A percentile compares a stretch with the other conserved stretches of the same genome.
Evolutionary conservation across 2,888 invertebrate genomes (phyloP).

Genomic region (Troides helena): DNA sequence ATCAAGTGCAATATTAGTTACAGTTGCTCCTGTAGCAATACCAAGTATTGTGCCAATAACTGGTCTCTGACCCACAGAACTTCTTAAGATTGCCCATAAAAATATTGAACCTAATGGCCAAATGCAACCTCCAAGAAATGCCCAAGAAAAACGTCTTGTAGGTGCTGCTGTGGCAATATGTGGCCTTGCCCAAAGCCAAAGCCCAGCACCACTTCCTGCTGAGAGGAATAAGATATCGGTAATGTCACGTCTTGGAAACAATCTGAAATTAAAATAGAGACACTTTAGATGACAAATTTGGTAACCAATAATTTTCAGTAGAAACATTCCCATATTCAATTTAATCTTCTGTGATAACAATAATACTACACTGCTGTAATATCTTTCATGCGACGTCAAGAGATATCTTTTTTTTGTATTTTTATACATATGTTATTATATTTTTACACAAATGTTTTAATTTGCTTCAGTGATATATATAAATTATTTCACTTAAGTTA

Average conservation of each 20-base stretch:
- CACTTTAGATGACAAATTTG: neutral
- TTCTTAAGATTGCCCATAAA: conserved; percentile 92
- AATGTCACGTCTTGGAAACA: conserved; percentile 86
- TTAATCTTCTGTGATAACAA: no score
- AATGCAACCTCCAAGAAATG: conserved; percentile 87
- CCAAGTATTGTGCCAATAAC: conserved; percentile 84
- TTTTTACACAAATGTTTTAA: no score
- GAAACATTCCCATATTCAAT: no score
- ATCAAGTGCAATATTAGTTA: conserved; percentile 82
- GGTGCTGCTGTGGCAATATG: conserved; percentile 85
- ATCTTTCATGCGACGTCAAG: no score
- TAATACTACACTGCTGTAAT: no score
- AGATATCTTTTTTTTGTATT: no score
- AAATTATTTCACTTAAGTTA: no score
- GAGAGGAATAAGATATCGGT: conserved; percentile 90
- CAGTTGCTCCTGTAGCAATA: conserved; percentile 83
- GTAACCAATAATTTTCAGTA: no score
- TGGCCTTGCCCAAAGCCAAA: conserved; percentile 90
- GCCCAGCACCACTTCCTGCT: conserved; percentile 89
- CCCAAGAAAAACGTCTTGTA: conserved; percentile 83
- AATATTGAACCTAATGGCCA: conserved; percentile 95
- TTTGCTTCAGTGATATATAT: no score
- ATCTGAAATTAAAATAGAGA: conserved; percentile 74
- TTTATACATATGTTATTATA: no score
- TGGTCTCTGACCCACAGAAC: conserved; percentile 86